Conservation (phyloP, 1,140 invertebrate species). For the Drosophila asahinai region DNA sequence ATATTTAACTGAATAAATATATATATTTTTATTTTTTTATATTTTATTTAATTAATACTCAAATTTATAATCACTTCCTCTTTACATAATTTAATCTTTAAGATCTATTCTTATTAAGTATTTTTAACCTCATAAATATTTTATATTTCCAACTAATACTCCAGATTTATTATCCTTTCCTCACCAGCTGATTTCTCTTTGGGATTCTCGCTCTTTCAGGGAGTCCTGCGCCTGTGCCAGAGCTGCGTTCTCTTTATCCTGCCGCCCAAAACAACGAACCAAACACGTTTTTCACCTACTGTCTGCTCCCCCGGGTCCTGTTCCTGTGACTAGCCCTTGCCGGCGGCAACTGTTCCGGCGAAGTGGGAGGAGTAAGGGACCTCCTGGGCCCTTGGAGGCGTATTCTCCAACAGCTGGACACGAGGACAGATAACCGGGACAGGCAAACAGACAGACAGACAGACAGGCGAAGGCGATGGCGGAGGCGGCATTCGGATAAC, state of each 20-base stretch:
- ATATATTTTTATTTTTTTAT: too few relatives aligned
- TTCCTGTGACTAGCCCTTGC: slow-evolving; percentile 62
- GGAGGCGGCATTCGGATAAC: background rate
- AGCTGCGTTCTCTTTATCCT: slow-evolving; percentile 8
- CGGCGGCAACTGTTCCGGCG: slow-evolving; percentile 52
- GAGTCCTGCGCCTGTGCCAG: slow-evolving; percentile 32
- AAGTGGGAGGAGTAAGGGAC: background rate
- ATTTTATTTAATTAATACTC: too few relatives aligned
- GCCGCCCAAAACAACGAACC: slow-evolving; percentile 21
- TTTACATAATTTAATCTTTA: too few relatives aligned
- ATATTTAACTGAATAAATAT: too few relatives aligned
- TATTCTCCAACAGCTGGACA: slow-evolving; percentile 38
- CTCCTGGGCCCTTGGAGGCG: slow-evolving; percentile 6
- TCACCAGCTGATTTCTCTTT: slow-evolving; percentile 27
- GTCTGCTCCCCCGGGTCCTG: slow-evolving; percentile 36
- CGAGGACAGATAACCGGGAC: slow-evolving; percentile 50
- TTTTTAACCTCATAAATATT: background rate
- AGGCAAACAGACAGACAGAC: slow-evolving; percentile 16
- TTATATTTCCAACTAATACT: too few relatives aligned
- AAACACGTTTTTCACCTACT: slow-evolving; percentile 41
- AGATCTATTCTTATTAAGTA: background rate
- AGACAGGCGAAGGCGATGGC: background rate
- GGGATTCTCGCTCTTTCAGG: slow-evolving; percentile 1
- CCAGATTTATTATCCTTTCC: slow-evolving; percentile 1
- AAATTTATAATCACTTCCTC: too few relatives aligned